A percentile compares a stretch with the other conserved stretches of the same genome.
phyloP scores from a whole-genome alignment of 2,797 vertebrate species.

The Notolabrus celidotus region DNA sequence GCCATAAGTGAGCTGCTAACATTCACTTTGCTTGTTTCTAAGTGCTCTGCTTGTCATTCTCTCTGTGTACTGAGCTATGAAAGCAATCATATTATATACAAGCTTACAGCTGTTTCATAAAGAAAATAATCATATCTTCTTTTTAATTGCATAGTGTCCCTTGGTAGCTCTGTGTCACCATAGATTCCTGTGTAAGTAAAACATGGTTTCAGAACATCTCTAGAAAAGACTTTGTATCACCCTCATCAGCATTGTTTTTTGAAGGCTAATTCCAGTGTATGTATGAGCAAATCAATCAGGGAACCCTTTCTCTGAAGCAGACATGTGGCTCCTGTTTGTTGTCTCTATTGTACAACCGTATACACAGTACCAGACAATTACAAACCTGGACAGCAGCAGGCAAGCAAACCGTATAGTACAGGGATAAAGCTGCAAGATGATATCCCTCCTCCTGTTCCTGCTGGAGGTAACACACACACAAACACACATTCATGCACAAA shows the following conservation, averaged over 20 bases:
- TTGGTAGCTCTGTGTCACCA: too few species aligned
- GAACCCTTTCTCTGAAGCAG: slow-evolving; percentile 1
- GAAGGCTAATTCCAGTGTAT: not conserved
- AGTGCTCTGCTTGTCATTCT: too few species aligned
- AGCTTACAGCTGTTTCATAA: too few species aligned
- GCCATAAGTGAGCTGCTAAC: too few species aligned
- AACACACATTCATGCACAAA: slow-evolving; percentile 11
- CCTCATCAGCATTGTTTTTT: not conserved
- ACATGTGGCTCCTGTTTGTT: slow-evolving; percentile 13
- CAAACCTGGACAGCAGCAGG: slow-evolving; percentile 40
- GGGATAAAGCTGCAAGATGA: slow-evolving; percentile 26
- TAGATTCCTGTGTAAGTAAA: not conserved
- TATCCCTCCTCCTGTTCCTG: slow-evolving; percentile 32
- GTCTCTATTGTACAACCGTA: slow-evolving; percentile 18
- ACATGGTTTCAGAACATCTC: too few species aligned
- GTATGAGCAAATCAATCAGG: slow-evolving; percentile 1
- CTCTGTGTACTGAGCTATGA: too few species aligned
- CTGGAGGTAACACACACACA: slow-evolving; percentile 28
- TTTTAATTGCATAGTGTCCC: too few species aligned
- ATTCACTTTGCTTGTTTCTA: too few species aligned
- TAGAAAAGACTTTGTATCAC: not conserved
- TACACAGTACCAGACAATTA: slow-evolving; percentile 14
- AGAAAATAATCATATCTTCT: too few species aligned
- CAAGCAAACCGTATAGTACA: slow-evolving; percentile 18
- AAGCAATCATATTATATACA: too few species aligned